A percentile compares a stretch with the other conserved stretches of the same genome.
phyloP scores from a whole-genome alignment of 2,888 invertebrate genomes.

The Leucophora obtusa region DNA sequence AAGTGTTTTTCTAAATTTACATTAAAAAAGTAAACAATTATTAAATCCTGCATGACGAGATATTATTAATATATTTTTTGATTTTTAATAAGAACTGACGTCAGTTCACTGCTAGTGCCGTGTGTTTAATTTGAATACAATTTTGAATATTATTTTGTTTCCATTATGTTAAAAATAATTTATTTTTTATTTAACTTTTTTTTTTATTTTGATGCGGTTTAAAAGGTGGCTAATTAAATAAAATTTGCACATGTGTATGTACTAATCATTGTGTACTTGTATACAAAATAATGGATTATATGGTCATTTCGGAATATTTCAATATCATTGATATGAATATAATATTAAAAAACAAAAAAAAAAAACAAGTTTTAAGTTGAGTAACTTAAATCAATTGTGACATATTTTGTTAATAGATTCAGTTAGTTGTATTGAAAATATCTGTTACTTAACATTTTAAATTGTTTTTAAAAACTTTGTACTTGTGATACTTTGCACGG shows the following conservation, averaged over 20 bases:
- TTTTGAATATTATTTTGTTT: slow-evolving; percentile 25
- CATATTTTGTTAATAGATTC: not conserved
- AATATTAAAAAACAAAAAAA: not conserved
- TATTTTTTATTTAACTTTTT: not conserved
- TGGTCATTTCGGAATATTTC: not conserved
- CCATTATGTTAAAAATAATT: not conserved
- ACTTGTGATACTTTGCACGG: too few species aligned
- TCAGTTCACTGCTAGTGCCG: slow-evolving; percentile 45
- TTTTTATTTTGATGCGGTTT: slow-evolving; percentile 5
- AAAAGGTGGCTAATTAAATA: not conserved
- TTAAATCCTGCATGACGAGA: not conserved
- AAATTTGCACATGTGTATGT: slow-evolving; percentile 2
- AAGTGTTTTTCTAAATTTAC: not conserved
- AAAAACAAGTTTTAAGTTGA: not conserved
- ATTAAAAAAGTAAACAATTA: not conserved
- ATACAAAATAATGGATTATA: not conserved
- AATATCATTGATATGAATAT: not conserved
- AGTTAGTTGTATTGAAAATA: not conserved
- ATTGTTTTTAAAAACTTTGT: too few species aligned
- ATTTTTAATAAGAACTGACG: slow-evolving; percentile 41
- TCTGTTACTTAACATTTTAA: too few species aligned
- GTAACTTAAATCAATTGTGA: not conserved
- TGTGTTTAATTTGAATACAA: slow-evolving; percentile 41
- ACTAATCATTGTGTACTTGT: not conserved
- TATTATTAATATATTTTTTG: not conserved